Evolutionary conservation across 1,140 invertebrate species (phyloP).

Genomic region (Anastrepha obliqua): DNA sequence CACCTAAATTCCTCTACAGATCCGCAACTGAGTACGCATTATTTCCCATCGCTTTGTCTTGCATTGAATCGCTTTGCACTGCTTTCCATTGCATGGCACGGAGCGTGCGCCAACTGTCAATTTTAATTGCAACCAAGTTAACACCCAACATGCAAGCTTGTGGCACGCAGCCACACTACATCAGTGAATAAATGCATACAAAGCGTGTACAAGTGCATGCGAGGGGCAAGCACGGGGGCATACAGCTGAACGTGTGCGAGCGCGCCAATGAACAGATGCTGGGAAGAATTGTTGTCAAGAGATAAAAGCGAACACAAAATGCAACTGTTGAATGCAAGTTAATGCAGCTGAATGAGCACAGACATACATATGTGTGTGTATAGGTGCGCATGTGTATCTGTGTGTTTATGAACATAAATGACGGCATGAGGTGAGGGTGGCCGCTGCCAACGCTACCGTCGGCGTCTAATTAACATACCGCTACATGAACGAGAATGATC

Average conservation of each 20-base stretch:
- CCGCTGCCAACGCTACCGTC: not conserved
- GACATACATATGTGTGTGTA: not conserved
- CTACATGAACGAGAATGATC: constrained; percentile 24
- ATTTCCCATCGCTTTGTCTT: constrained; percentile 16
- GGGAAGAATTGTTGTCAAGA: constrained; percentile 26
- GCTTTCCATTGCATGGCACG: not conserved
- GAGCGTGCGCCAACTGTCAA: constrained; percentile 49
- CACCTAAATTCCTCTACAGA: too few relatives aligned
- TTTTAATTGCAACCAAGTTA: constrained; percentile 51
- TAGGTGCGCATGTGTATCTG: not conserved
- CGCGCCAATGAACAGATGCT: constrained; percentile 25
- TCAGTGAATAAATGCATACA: constrained; percentile 15
- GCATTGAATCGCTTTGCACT: not conserved
- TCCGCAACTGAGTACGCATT: not conserved
- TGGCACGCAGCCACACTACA: constrained; percentile 24
- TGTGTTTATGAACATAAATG: not conserved
- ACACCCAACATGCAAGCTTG: constrained; percentile 25
- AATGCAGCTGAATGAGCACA: constrained; percentile 32
- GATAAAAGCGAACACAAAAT: constrained; percentile 21
- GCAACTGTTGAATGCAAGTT: constrained; percentile 6
- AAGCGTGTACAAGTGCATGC: not conserved
- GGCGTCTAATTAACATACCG: constrained; percentile 27
- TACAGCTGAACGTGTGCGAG: not conserved
- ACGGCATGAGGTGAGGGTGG: not conserved
- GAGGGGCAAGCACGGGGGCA: not conserved